Evolutionary conservation across 2,113 vertebrate genomes (phyloP).

Genomic region (Ageneiosus marmoratus): DNA sequence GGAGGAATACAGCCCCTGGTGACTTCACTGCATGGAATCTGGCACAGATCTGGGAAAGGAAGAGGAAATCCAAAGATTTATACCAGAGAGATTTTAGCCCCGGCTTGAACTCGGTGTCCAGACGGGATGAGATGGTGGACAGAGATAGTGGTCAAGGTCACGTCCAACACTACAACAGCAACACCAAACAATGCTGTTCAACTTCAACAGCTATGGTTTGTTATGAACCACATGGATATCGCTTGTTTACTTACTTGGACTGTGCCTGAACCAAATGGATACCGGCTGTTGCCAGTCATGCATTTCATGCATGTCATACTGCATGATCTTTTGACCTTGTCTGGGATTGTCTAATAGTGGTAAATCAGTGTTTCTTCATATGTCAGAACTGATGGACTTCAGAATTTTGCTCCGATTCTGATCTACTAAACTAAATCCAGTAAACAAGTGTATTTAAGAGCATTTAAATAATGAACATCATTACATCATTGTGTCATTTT

Average conservation of each 20-base stretch:
- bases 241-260: not conserved
- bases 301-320: too few species aligned
- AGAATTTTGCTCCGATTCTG: not conserved
- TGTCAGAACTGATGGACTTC: not conserved
- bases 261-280: not conserved
- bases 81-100: constrained; percentile 2
- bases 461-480: not conserved
- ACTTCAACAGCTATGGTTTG: too few species aligned
- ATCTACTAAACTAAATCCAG: too few species aligned
- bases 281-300: not conserved
- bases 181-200: not conserved
- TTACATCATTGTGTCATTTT: not conserved
- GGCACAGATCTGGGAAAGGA: constrained; percentile 29
- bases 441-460: not conserved
- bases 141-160: constrained; percentile 12
- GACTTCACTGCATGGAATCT: constrained; percentile 22
- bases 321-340: not conserved
- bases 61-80: constrained; percentile 41
- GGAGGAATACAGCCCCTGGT: not conserved
- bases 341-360: not conserved
- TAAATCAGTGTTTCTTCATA: not conserved
- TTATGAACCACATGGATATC: not conserved
- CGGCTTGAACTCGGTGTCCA: constrained; percentile 27
- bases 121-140: constrained; percentile 38
- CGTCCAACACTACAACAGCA: constrained; percentile 13